phyloP scores from a whole-genome alignment of 2,888 invertebrate species.

The Bugula neritina region DNA sequence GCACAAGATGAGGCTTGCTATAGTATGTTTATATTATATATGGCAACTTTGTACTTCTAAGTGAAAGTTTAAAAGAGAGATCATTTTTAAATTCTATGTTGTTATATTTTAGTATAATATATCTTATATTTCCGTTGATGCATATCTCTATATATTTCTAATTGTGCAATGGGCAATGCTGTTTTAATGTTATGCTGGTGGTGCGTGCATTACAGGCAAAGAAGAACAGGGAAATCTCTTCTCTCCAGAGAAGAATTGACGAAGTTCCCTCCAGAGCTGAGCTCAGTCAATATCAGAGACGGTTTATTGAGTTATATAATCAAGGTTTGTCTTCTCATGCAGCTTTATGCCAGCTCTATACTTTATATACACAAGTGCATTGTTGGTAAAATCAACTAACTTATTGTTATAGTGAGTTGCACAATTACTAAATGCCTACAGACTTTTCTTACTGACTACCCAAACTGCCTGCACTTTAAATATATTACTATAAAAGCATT shows the following conservation, averaged over 20 bases:
- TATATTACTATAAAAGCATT: too few relatives aligned
- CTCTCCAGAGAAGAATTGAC: constrained; percentile 78
- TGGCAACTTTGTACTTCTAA: too few relatives aligned
- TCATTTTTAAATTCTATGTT: too few relatives aligned
- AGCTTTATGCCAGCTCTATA: background rate
- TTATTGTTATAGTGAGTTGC: background rate
- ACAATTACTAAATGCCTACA: background rate
- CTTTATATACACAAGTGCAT: background rate
- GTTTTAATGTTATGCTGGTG: too few relatives aligned
- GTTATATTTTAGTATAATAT: too few relatives aligned
- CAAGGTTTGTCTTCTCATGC: constrained; percentile 55
- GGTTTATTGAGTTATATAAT: constrained; percentile 92
- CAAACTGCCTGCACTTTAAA: too few relatives aligned
- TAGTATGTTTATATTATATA: constrained; percentile 37
- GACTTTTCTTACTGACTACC: too few relatives aligned
- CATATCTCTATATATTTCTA: too few relatives aligned
- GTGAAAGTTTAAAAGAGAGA: too few relatives aligned
- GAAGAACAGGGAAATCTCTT: constrained; percentile 61
- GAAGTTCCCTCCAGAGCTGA: constrained; percentile 89
- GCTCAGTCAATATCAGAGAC: constrained; percentile 84
- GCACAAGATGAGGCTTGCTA: constrained; percentile 49
- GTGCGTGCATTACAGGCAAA: too few relatives aligned
- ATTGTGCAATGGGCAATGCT: too few relatives aligned
- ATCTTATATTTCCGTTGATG: too few relatives aligned
- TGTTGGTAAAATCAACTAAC: background rate